Percentiles rank a stretch among this genome's conserved stretches.
These are phyloP conservation scores for Lithophane semibrunnea DNA, from an alignment of 2,888 invertebrate genomes.

Conservation along the genomic window DNA sequence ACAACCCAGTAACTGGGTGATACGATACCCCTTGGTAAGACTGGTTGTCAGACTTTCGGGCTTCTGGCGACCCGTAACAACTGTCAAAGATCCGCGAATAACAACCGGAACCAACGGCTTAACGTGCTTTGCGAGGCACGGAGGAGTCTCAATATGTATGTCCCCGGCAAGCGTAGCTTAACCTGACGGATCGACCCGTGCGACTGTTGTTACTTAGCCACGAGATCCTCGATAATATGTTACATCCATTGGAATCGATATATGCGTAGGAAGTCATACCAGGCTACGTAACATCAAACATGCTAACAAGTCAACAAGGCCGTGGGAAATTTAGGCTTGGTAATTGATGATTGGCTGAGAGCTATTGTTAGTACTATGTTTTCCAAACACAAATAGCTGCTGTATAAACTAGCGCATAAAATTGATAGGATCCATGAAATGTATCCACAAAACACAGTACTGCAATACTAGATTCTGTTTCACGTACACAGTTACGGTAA, in stretches of 20 bases:
- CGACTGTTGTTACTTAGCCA: too few species aligned
- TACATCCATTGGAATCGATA: constrained; percentile 35
- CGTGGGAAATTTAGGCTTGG: constrained; percentile 35
- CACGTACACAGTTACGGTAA: constrained; percentile 18
- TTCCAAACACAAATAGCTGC: constrained; percentile 17
- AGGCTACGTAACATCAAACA: constrained; percentile 24
- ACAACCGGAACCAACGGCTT: too few species aligned
- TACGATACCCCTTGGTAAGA: too few species aligned
- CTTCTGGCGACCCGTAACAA: too few species aligned
- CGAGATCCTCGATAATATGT: constrained; percentile 5
- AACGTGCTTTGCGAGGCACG: too few species aligned
- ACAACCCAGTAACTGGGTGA: too few species aligned
- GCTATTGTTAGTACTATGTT: constrained; percentile 30
- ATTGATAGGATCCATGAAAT: constrained; percentile 11
- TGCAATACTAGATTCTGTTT: constrained; percentile 1
- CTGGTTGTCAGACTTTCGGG: too few species aligned
- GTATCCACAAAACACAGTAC: constrained; percentile 4
- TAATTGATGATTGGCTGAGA: constrained; percentile 50
- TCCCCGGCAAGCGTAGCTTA: too few species aligned
- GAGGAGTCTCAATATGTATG: too few species aligned
- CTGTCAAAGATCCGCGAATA: too few species aligned
- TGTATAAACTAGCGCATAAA: neutral
- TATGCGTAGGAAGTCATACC: constrained; percentile 21
- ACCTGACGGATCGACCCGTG: too few species aligned
- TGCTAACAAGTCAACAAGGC: constrained; percentile 50